Percentiles rank a stretch among this genome's conserved stretches.
Evolutionary conservation across 1,140 invertebrate species (phyloP).

Genomic region (Phthorimaea operculella): DNA sequence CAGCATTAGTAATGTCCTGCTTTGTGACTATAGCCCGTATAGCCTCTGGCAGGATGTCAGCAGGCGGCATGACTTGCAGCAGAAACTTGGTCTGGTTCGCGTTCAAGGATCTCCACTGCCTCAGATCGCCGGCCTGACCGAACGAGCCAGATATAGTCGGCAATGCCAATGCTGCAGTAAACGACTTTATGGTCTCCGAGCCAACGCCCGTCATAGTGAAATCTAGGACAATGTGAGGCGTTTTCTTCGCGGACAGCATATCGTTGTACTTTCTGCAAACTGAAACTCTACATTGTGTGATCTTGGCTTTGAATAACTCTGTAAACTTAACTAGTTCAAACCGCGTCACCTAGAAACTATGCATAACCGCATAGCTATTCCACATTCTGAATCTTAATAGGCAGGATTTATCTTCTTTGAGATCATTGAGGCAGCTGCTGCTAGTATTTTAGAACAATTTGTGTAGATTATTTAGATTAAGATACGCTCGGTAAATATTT

Average conservation of each 20-base stretch:
- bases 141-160: slow-evolving; percentile 87
- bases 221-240: slow-evolving; percentile 83
- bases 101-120: slow-evolving; percentile 80
- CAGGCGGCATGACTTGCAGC: slow-evolving; percentile 82
- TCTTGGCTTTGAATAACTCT: no score
- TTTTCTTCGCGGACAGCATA: slow-evolving; percentile 70
- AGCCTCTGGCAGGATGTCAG: slow-evolving; percentile 83
- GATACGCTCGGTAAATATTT: no score
- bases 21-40: slow-evolving; percentile 81
- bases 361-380: no score
- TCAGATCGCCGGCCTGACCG: slow-evolving; percentile 82
- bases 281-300: slow-evolving; percentile 29
- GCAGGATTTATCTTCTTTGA: no score
- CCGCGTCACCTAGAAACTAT: no score
- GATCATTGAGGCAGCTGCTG: no score
- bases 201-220: slow-evolving; percentile 79
- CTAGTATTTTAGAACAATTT: no score
- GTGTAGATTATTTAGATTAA: no score
- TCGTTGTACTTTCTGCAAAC: slow-evolving; percentile 78
- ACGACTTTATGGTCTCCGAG: slow-evolving; percentile 85
- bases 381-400: no score
- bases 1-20: slow-evolving; percentile 91
- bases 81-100: slow-evolving; percentile 77
- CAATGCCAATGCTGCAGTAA: slow-evolving; percentile 79
- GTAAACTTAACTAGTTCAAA: no score